Conservation (phyloP, 2,113 vertebrate species). For the Nothocercus nigrocapillus region DNA sequence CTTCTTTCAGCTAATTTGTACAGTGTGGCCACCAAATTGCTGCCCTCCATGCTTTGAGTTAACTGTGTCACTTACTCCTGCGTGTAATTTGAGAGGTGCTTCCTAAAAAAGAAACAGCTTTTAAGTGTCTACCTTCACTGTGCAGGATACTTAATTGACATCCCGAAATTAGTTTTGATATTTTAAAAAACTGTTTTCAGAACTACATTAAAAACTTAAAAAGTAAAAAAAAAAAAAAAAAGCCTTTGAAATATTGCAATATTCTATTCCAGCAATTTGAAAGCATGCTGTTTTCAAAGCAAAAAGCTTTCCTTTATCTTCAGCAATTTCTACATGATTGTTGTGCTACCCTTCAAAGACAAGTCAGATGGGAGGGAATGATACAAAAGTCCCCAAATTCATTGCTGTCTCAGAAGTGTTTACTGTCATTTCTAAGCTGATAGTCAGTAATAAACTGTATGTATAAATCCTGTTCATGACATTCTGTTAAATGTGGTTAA, state of each 20-base stretch:
- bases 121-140: neutral
- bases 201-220: neutral
- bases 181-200: neutral
- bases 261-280: neutral
- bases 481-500: neutral
- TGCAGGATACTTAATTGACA: neutral
- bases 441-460: fast-evolving
- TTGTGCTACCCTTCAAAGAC: neutral
- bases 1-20: neutral
- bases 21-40: neutral
- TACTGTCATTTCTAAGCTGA: neutral
- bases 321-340: neutral
- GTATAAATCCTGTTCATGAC: neutral
- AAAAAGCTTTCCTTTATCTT: neutral
- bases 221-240: neutral
- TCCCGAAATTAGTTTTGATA: neutral
- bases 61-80: neutral
- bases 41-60: neutral
- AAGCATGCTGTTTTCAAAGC: neutral
- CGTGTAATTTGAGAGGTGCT: neutral
- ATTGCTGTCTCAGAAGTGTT: neutral
- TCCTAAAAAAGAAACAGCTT: neutral
- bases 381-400: neutral
- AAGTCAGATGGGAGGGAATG: neutral
- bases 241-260: neutral